These are phyloP conservation scores for Tenebrosternarchus preto DNA, from an alignment of 2,113 vertebrate species.

Conservation along the genomic window DNA sequence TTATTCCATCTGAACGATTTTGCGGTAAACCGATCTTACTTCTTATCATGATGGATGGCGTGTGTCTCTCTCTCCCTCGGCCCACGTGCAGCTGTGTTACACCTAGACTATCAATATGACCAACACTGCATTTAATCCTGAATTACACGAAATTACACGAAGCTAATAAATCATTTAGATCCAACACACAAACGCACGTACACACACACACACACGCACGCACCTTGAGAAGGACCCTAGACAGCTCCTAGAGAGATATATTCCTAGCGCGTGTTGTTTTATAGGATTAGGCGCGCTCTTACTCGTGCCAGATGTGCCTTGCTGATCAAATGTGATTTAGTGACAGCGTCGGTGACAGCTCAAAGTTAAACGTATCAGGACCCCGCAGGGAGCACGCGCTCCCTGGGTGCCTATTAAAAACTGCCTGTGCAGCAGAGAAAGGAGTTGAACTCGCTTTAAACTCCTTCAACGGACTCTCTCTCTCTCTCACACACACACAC, in stretches of 20 bases:
- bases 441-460: constrained; percentile 13
- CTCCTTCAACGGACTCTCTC: not conserved
- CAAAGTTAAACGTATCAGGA: constrained; percentile 62
- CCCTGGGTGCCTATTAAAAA: constrained; percentile 45
- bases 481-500: not conserved
- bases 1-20: too few relatives aligned
- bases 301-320: constrained; percentile 47
- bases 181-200: too few relatives aligned
- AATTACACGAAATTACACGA: too few relatives aligned
- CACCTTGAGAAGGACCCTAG: constrained; percentile 33
- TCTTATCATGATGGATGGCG: too few relatives aligned
- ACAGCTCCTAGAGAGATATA: constrained; percentile 30
- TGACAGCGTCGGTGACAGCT: constrained; percentile 55
- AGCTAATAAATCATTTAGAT: too few relatives aligned
- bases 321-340: constrained; percentile 60
- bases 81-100: too few relatives aligned
- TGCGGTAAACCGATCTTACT: too few relatives aligned
- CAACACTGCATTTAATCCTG: too few relatives aligned
- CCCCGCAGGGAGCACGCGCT: constrained; percentile 41
- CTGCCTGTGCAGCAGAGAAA: constrained; percentile 12
- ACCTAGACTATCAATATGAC: too few relatives aligned
- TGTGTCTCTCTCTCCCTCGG: too few relatives aligned
- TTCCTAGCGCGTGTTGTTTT: constrained; percentile 48
- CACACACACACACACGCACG: constrained; percentile 2
- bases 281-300: constrained; percentile 58